Evolutionary conservation across 2,113 vertebrate genomes (phyloP).

Genomic region (Catharus fuscescens): DNA sequence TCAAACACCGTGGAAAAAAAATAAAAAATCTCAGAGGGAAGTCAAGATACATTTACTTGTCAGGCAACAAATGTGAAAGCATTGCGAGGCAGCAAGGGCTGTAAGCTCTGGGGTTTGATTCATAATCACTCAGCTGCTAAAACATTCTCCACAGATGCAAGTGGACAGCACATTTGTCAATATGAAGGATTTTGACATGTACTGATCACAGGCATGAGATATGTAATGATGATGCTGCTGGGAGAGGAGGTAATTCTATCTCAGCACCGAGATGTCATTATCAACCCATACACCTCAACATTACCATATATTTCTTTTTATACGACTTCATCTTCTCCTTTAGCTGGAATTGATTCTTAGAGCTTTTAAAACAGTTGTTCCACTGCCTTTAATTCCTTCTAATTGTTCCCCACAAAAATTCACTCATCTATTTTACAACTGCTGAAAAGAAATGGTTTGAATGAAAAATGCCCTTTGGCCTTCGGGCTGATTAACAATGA

Average conservation of each 20-base stretch:
- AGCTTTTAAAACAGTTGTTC: constrained; percentile 41
- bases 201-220: constrained; percentile 98
- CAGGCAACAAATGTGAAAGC: constrained; percentile 82
- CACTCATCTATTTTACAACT: constrained; percentile 20
- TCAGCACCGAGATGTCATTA: constrained; percentile 75
- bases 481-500: constrained; percentile 82
- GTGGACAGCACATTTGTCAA: constrained; percentile 99
- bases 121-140: constrained; percentile 99
- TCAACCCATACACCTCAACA: constrained; percentile 66
- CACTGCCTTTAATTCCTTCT: constrained; percentile 62
- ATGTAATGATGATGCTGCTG: constrained; percentile 93
- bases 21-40: constrained; percentile 81
- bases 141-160: constrained; percentile 97
- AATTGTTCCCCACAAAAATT: constrained; percentile 65
- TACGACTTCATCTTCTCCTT: constrained; percentile 45
- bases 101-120: constrained; percentile 90
- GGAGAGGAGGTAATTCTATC: constrained; percentile 81
- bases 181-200: constrained; percentile 97
- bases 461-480: constrained; percentile 73
- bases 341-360: constrained; percentile 64
- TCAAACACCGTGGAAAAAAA: constrained; percentile 76
- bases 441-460: constrained; percentile 40
- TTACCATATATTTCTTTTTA: constrained; percentile 66
- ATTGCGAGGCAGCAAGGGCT: constrained; percentile 75
- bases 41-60: constrained; percentile 89